These are phyloP conservation scores for Halichoeres trimaculatus DNA, from an alignment of 2,113 vertebrate genomes.

Conservation along the genomic window DNA sequence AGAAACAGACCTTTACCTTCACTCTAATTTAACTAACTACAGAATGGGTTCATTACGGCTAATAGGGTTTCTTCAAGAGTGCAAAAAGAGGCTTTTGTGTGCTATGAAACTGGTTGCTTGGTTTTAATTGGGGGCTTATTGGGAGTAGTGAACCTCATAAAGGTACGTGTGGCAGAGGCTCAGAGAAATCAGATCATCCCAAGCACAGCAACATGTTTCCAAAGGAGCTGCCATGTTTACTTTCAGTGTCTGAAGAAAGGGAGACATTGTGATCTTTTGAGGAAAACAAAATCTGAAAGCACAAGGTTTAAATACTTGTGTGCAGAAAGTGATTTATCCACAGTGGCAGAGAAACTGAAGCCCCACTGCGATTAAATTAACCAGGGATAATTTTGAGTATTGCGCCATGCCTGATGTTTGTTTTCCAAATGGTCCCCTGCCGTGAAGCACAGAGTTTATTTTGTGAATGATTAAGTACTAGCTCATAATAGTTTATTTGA, in stretches of 20 bases:
- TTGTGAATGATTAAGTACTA: not conserved
- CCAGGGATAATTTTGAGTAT: not conserved
- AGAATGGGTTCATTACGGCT: not conserved
- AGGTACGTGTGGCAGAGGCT: not conserved
- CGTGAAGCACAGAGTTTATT: not conserved
- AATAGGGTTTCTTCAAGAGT: not conserved
- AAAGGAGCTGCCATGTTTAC: not conserved
- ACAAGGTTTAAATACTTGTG: not conserved
- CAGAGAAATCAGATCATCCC: not conserved
- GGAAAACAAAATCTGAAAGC: not conserved
- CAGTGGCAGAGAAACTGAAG: not conserved
- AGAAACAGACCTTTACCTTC: not conserved
- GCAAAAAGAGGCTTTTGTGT: not conserved
- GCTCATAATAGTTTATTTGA: slow-evolving; percentile 5
- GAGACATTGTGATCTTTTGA: not conserved
- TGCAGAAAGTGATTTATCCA: not conserved
- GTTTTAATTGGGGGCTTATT: too few relatives aligned
- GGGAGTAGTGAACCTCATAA: not conserved
- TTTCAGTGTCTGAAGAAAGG: not conserved
- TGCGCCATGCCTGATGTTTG: not conserved
- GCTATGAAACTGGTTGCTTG: not conserved
- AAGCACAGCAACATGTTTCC: not conserved
- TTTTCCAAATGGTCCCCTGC: not conserved
- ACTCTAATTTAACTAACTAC: not conserved
- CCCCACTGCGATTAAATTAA: not conserved